Evolutionary conservation across 2,113 vertebrate species (phyloP).

Genomic region (Cottus gobio): DNA sequence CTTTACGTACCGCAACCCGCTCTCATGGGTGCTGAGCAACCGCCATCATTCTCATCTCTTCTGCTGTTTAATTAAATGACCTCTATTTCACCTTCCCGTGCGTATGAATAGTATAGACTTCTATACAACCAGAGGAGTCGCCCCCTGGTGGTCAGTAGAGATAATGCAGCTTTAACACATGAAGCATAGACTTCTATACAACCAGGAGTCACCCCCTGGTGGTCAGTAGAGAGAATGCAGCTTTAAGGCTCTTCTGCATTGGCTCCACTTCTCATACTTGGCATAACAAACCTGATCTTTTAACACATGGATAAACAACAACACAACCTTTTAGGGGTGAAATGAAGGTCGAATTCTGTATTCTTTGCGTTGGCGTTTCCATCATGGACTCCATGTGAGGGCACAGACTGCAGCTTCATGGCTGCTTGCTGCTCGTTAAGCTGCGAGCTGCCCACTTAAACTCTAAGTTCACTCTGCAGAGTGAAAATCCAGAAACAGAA

Average conservation of each 20-base stretch:
- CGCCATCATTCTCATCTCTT: too few relatives aligned
- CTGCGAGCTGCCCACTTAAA: background rate
- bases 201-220: background rate
- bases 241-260: background rate
- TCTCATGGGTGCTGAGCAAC: background rate
- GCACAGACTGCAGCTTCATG: background rate
- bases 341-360: background rate
- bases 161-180: background rate
- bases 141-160: background rate
- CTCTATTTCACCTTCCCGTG: too few relatives aligned
- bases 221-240: background rate
- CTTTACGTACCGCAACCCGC: background rate
- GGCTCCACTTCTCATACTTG: background rate
- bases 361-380: background rate
- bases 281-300: background rate
- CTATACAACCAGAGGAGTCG: background rate
- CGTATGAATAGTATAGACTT: too few relatives aligned
- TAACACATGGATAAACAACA: background rate
- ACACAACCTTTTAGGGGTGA: background rate
- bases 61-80: too few relatives aligned
- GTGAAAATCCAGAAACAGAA: conserved; percentile 15
- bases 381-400: background rate
- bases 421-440: background rate
- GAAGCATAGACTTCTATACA: background rate
- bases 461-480: background rate